Percentiles rank a stretch among this genome's conserved stretches.
Evolutionary conservation across 2,113 vertebrate genomes (phyloP).

Genomic region (Myrmecobius fasciatus): DNA sequence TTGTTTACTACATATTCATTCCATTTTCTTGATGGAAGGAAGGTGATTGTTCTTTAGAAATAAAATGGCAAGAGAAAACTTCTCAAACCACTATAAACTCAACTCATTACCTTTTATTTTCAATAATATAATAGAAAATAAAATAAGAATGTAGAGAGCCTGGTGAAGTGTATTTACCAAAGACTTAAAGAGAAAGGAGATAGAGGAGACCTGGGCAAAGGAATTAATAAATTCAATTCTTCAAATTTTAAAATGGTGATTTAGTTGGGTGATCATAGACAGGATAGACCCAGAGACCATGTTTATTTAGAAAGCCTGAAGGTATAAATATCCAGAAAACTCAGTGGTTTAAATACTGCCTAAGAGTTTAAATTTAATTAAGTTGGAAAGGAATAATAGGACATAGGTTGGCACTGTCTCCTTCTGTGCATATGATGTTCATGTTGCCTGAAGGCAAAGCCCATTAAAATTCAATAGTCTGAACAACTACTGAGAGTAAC

Average conservation of each 20-base stretch:
- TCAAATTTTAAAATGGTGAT: slow-evolving; percentile 38
- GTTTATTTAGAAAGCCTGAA: slow-evolving; percentile 45
- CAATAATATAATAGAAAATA: not conserved
- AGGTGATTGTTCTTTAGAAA: slow-evolving; percentile 38
- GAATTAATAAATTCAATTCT: slow-evolving; percentile 30
- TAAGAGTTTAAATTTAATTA: slow-evolving; percentile 61
- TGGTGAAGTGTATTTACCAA: not conserved
- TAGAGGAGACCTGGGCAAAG: not conserved
- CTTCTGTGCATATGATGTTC: not conserved
- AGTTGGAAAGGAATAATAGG: slow-evolving; percentile 20
- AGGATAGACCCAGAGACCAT: not conserved
- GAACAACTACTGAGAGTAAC: not conserved
- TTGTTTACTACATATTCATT: not conserved
- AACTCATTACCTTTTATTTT: slow-evolving; percentile 39
- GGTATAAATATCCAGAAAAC: slow-evolving; percentile 27
- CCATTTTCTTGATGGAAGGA: slow-evolving; percentile 26
- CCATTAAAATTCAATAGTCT: slow-evolving; percentile 58
- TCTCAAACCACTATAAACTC: not conserved
- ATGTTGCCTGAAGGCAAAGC: not conserved
- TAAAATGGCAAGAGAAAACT: not conserved
- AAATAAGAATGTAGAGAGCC: not conserved
- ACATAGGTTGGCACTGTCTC: not conserved
- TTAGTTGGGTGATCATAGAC: slow-evolving; percentile 28
- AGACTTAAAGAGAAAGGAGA: not conserved
- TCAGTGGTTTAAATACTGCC: slow-evolving; percentile 23